Evolutionary conservation across 2,888 invertebrate genomes (phyloP).

Genomic region (Philaethria dido): DNA sequence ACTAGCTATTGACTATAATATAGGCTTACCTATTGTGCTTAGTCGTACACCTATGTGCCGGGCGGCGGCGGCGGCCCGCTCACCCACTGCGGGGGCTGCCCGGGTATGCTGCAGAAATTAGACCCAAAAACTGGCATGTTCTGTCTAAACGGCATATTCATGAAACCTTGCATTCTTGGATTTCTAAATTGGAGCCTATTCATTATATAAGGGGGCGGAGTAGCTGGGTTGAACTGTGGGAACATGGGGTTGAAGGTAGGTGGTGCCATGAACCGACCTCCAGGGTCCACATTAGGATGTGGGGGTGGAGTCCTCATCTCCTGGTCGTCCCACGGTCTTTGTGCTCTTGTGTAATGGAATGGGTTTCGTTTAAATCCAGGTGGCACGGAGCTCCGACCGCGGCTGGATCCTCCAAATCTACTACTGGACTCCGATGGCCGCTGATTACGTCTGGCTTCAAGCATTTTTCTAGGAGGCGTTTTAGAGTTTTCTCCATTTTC

Average conservation of each 20-base stretch:
- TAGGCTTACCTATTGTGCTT: slow-evolving; percentile 26
- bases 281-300: slow-evolving; percentile 50
- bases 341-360: slow-evolving; percentile 53
- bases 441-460: slow-evolving; percentile 64
- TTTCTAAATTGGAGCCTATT: slow-evolving; percentile 61
- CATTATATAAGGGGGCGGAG: slow-evolving; percentile 50
- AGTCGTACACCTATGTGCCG: slow-evolving; percentile 60
- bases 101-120: slow-evolving; percentile 56
- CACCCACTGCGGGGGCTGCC: slow-evolving; percentile 63
- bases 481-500: slow-evolving; percentile 64
- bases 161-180: slow-evolving; percentile 55
- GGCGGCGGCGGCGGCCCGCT: slow-evolving; percentile 72
- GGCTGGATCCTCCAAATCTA: slow-evolving; percentile 68
- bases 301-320: slow-evolving; percentile 58
- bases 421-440: slow-evolving; percentile 74
- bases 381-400: slow-evolving; percentile 66
- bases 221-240: slow-evolving; percentile 55
- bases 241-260: slow-evolving; percentile 56
- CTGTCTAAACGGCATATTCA: slow-evolving; percentile 54
- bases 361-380: slow-evolving; percentile 59
- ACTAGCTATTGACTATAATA: slow-evolving; percentile 43
- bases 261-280: slow-evolving; percentile 48
- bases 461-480: slow-evolving; percentile 53
- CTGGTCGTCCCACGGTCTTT: slow-evolving; percentile 55
- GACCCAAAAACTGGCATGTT: slow-evolving; percentile 60